Evolutionary conservation across 92 coral and sea anemone species (phyloP).

Genomic region (Pocillopora meandrina): DNA sequence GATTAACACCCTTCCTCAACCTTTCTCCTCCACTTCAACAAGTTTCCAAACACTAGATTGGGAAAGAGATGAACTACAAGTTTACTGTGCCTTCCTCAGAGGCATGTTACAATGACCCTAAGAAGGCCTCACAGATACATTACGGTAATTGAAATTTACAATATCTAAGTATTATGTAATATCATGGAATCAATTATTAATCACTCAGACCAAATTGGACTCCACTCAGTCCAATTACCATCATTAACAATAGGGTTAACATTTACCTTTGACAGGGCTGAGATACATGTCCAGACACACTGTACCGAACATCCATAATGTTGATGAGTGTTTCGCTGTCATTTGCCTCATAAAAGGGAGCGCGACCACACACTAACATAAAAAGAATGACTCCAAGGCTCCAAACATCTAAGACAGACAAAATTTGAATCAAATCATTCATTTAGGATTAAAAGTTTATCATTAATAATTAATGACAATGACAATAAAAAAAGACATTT

Average conservation of each 20-base stretch:
- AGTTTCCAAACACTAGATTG: background rate
- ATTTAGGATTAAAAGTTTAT: background rate
- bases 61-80: no score
- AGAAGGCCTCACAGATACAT: no score
- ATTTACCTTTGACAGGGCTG: slow-evolving; percentile 75
- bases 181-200: no score
- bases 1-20: no score
- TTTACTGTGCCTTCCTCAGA: no score
- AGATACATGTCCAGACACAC: slow-evolving; percentile 87
- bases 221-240: no score
- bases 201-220: no score
- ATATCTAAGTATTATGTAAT: no score
- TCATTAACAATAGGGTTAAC: background rate
- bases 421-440: background rate
- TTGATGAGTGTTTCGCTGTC: slow-evolving; percentile 97
- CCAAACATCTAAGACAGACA: slow-evolving; percentile 84
- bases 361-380: slow-evolving; percentile 96
- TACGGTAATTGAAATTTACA: no score
- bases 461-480: background rate
- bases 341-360: slow-evolving; percentile 95
- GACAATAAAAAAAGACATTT: no score
- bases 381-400: slow-evolving; percentile 95
- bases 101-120: no score
- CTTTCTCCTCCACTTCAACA: background rate
- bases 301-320: slow-evolving; percentile 92